A percentile compares a stretch with the other conserved stretches of the same genome.
phyloP scores from a whole-genome alignment of 1,140 invertebrate species.

The Bombus turneri region DNA sequence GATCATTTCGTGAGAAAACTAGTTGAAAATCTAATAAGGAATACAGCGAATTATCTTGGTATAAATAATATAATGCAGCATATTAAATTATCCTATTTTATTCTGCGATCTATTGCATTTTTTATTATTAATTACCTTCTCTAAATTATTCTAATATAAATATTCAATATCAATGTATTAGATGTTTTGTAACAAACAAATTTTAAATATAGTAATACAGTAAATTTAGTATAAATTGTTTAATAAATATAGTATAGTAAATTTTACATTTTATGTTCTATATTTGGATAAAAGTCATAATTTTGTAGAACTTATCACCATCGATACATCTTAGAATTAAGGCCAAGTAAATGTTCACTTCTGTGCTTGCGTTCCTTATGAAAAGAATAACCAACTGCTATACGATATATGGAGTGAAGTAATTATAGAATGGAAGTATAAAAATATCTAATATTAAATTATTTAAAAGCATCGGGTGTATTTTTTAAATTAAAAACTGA shows the following conservation, averaged over 20 bases:
- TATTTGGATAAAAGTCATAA: neutral
- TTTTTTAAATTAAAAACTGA: neutral
- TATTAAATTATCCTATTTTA: neutral
- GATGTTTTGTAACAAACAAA: neutral
- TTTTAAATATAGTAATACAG: too few relatives aligned
- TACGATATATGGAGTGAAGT: neutral
- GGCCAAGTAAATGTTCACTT: neutral
- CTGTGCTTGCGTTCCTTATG: too few relatives aligned
- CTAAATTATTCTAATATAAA: neutral
- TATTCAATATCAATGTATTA: neutral
- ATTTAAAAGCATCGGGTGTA: neutral
- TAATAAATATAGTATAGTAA: too few relatives aligned
- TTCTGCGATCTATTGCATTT: neutral
- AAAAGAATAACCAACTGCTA: too few relatives aligned
- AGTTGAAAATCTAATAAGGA: neutral
- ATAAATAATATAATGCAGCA: neutral
- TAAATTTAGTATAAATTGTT: too few relatives aligned
- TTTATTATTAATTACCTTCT: neutral
- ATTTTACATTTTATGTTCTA: neutral
- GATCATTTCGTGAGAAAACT: neutral
- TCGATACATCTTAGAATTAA: neutral
- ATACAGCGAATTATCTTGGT: neutral
- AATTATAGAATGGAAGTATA: neutral
- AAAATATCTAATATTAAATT: too few relatives aligned
- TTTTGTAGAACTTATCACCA: neutral